Base-by-base conservation (phyloP, 2,113 vertebrate species). In the Gobio gobio region DNA sequence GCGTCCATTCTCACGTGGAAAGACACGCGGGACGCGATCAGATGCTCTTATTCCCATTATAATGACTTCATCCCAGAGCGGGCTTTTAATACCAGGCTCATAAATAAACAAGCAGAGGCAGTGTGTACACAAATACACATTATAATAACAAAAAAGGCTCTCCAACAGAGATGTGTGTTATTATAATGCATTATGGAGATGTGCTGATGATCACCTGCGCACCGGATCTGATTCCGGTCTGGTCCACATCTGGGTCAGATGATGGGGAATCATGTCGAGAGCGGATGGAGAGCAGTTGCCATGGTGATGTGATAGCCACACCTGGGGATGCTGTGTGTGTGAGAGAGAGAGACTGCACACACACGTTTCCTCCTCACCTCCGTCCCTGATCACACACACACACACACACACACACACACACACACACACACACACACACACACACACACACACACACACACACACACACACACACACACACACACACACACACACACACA, bases 151-250 rank as follows among this genome's bases (percentile, higher is more conserved):
- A 74, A 79, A 86, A 91, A 88, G 85, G 58, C 70, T 88, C 82
- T 89, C 83, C 73, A 81, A n/a, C n/a, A n/a, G n/a, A n/a, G n/a
- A n/a, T n/a, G n/a, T n/a, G n/a, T n/a, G n/a, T n/a, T n/a, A n/a
- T n/a, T n/a, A n/a, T n/a, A n/a, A n/a, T n/a, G 74, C 74, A 87
- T 89, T 91, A 89, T 90, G 85, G 47, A 88, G 90, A 92, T 92
- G 88, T 82, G 89, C 49, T 91, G 88, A 92, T 89, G 72, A 75
- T 83, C 56, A 83, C 45, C 26, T 26, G 6, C 26, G 26, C 63
- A 4, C 78, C 43, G 9, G 33, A 36, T 64, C 78, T 82, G 59
- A 77, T 18, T 12, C 64, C 45, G 14, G 24, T 61, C 47, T 26
- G 20, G 26, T 51, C 26, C 83, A n/a, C 74, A 79, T 81, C 66